Base-by-base conservation (phyloP, 2,113 vertebrate genomes). In the Trichomycterus rosablanca region DNA sequence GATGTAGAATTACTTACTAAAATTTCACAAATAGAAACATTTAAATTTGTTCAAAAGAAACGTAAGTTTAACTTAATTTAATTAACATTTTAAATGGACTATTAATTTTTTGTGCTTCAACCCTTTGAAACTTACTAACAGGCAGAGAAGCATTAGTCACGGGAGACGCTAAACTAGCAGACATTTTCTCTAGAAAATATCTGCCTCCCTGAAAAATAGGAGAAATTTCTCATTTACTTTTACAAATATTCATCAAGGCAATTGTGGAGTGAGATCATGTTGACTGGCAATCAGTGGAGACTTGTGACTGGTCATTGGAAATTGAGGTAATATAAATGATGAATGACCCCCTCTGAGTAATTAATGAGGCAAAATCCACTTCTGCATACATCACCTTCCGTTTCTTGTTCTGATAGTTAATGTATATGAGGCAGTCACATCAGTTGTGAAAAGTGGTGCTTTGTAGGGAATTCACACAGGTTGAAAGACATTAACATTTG, bases 391-490 rank as follows among this genome's bases (percentile, higher is more conserved):
- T 10, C 4, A 1, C 12, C n/a, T 28, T 67, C 9, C n/a, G 23
- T 67, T 63, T 59, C 28, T 42, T 23, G 18, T 58, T 59, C 62
- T 59, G 59, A 66, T 23, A 55, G 49, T 23, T 26, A 10, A 15
- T 37, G 35, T 26, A 23, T 58, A 39, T 5, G 28, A 30, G 52
- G 35, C 61, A 46, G 16, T 30, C 43, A 43, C 37, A 70, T 59
- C 71, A 74, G 68, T 74, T 61, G 53, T 23, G 34, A 35, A 63
- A 53, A 74, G 69, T 76, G 72, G 37, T 57, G 61, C 42, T 57
- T 54, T 76, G 72, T 72, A 74, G n/a, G 19, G 18, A 39, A 32
- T 70, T 74, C 67, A 74, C 59, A 10, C 63, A 67, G 55, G 54
- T 63, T 77, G 51, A 67, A 50, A 58, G 16, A 66, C 71, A 53